Conservation (phyloP, 1,140 invertebrate genomes). For the Myzus persicae region DNA sequence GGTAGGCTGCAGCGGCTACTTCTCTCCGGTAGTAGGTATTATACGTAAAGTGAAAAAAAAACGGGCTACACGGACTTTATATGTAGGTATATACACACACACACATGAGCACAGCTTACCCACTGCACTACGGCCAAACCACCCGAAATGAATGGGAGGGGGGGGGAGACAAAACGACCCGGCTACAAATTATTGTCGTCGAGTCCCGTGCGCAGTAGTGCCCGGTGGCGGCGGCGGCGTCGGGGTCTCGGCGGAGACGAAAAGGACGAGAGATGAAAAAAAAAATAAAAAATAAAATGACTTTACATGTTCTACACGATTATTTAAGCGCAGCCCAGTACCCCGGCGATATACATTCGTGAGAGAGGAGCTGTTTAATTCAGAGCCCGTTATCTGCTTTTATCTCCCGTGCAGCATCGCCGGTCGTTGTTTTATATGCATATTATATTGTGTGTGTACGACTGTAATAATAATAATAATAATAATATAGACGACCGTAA, state of each 20-base stretch:
- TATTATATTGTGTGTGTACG: not conserved
- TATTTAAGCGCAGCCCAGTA: conserved; percentile 32
- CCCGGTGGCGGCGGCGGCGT: not conserved
- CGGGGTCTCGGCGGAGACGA: not conserved
- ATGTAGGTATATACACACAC: not conserved
- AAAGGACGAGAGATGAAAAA: not conserved
- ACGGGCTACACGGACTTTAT: not conserved
- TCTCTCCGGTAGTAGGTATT: conserved; percentile 16
- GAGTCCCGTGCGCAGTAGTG: not conserved
- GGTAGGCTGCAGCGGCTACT: conserved; percentile 29
- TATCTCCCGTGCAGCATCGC: conserved; percentile 22
- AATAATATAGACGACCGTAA: conserved; percentile 4
- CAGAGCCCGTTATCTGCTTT: conserved; percentile 38
- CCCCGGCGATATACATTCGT: not conserved
- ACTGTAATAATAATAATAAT: not conserved
- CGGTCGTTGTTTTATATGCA: not conserved
- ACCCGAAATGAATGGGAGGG: not conserved
- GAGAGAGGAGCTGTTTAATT: conserved; percentile 31
- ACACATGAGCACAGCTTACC: not conserved
- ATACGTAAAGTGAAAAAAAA: conserved; percentile 44
- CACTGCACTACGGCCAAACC: not conserved
- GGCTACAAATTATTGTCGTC: conserved; percentile 43
- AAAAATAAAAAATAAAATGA: not conserved
- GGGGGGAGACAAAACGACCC: not conserved
- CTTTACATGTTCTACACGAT: not conserved